phyloP scores from a whole-genome alignment of 2,797 vertebrate genomes.

The Poecile montanus region DNA sequence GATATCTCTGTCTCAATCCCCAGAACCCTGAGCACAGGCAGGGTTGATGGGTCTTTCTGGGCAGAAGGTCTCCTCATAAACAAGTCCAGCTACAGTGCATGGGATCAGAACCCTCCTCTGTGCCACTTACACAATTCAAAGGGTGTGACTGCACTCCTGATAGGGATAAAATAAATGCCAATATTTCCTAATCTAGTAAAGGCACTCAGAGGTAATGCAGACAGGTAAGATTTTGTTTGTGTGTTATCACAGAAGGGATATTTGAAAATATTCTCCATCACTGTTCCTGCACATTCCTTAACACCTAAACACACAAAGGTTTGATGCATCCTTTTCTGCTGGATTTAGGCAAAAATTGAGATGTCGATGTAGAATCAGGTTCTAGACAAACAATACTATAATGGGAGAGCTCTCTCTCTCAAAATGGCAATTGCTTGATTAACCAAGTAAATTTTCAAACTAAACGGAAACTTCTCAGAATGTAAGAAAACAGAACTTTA shows the following conservation, averaged over 20 bases:
- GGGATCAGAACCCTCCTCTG: neutral
- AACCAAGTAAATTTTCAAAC: neutral
- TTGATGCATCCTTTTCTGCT: neutral
- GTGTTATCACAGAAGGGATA: neutral
- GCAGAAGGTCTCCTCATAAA: neutral
- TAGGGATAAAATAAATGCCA: neutral
- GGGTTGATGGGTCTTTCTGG: neutral
- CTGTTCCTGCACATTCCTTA: neutral
- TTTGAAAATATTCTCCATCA: neutral
- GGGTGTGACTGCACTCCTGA: neutral
- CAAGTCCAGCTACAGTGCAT: fast-evolving
- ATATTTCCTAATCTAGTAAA: neutral
- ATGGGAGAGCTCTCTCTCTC: neutral
- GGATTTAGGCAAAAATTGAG: neutral
- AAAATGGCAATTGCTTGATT: neutral
- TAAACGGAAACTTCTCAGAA: neutral
- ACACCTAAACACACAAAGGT: neutral
- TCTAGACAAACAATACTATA: neutral
- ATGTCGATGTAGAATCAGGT: neutral
- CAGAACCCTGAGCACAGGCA: neutral
- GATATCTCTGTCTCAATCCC: neutral
- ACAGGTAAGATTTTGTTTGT: neutral
- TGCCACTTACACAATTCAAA: neutral
- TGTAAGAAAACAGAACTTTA: neutral
- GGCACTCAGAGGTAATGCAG: neutral